Conservation (phyloP, 2,888 invertebrate species). For the Bombylius discolor region DNA sequence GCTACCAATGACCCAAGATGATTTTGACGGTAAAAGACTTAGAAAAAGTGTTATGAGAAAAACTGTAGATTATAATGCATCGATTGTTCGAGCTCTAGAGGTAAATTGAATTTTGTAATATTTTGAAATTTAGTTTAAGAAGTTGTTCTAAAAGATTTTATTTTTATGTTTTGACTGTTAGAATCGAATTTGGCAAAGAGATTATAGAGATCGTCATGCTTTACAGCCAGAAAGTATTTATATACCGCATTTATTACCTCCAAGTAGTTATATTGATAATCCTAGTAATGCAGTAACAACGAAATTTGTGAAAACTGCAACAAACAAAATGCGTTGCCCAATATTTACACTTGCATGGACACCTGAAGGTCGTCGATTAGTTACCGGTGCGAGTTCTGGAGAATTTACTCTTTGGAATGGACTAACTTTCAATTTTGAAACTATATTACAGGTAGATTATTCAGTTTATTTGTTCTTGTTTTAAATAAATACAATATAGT, state of each 20-base stretch:
- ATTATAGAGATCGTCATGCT: conserved; percentile 74
- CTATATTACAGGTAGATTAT: conserved; percentile 81
- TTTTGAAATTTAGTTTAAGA: not conserved
- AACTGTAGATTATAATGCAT: conserved; percentile 95
- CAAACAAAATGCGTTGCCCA: conserved; percentile 98
- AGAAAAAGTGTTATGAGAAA: conserved; percentile 94
- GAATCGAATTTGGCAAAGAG: conserved; percentile 92
- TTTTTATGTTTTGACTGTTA: conserved; percentile 25
- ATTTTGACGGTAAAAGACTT: conserved; percentile 91
- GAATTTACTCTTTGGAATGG: conserved; percentile 99
- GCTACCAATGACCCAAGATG: conserved; percentile 60
- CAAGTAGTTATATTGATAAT: conserved; percentile 85
- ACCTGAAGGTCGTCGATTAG: conserved; percentile 91
- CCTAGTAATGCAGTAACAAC: conserved; percentile 93
- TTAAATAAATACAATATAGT: no score
- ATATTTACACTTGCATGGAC: conserved; percentile 99
- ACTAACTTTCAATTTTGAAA: conserved; percentile 99
- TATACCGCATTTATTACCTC: conserved; percentile 84
- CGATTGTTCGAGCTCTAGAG: conserved; percentile 85
- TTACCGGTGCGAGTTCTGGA: conserved; percentile 97
- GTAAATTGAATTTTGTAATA: conserved; percentile 35
- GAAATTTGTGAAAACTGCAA: conserved; percentile 95
- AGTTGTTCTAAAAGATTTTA: not conserved
- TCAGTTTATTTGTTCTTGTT: no score
- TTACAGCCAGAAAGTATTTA: conserved; percentile 94